Base-by-base conservation (phyloP, 53 echinoderm and acorn worm species). In the Echinometra lucunter region DNA sequence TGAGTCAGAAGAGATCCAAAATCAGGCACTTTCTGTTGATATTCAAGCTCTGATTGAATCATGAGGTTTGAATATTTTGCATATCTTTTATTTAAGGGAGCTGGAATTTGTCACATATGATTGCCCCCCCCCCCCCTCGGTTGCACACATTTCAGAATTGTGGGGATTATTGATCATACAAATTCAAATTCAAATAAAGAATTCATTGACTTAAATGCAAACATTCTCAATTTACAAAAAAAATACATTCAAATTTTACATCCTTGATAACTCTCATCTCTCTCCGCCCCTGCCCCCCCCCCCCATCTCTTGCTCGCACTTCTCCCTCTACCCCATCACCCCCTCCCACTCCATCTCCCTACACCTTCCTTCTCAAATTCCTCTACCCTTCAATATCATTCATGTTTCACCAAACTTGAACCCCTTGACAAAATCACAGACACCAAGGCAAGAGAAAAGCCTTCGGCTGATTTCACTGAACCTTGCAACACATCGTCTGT, bases 401-500 rank as follows among this genome's bases (percentile, higher is more conserved):
- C 69, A 69, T 3, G n/a, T 69, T 69, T 69, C 25, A 69, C 69
- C 2, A 30, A 69, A 69, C 69, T 69, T 32, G 30, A 69, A 69
- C 30, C 69, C 69, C 66, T 66, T n/a, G 66, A 66, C 28, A 28
- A n/a, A 69, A 32, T 6, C 69, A 69, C 69, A 69, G 69, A 69
- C 69, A 69, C 49, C 9, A 6, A 49, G 4, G 49, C 4, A 49
- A 49, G 74, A 74, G 17, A 16, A 17, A 74, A 74, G 38, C 74
- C 74, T 18, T 30, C 16, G 38, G 74, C 66, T 66, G 30, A 23
- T 74, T 15, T 74, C 74, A 38, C 18, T 74, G 74, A 74, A 38
- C 74, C 74, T 74, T 74, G 38, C 74, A 74, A 32, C 74, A 74
- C 74, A 74, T 74, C 74, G 74, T 74, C 74, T 74, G 74, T 74